phyloP scores from a whole-genome alignment of 1,140 invertebrate species.

The Apocrypta bakeri region DNA sequence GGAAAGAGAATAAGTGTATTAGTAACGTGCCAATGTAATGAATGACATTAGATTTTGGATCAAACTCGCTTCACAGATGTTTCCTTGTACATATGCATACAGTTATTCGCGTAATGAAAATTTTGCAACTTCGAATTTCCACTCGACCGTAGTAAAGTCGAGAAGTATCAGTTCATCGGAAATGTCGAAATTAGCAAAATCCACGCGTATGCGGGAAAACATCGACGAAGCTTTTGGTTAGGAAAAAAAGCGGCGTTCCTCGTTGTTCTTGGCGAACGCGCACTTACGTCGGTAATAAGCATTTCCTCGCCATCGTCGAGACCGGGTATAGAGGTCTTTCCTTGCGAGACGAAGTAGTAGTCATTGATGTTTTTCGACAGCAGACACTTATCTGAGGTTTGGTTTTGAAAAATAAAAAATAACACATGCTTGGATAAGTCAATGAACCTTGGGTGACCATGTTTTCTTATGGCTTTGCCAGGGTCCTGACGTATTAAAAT shows the following conservation, averaged over 20 bases:
- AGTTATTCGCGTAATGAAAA: neutral
- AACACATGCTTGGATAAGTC: slow-evolving; percentile 70
- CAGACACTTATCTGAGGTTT: slow-evolving; percentile 82
- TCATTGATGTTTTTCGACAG: slow-evolving; percentile 91
- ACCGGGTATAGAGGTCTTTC: slow-evolving; percentile 94
- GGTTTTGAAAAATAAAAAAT: slow-evolving; percentile 56
- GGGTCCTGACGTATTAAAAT: slow-evolving; percentile 50
- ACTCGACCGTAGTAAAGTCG: neutral
- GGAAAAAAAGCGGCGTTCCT: slow-evolving; percentile 36
- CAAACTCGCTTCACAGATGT: neutral
- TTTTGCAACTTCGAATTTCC: neutral
- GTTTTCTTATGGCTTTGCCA: slow-evolving; percentile 65
- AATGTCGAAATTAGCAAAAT: neutral
- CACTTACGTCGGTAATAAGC: slow-evolving; percentile 93
- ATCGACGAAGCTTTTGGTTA: neutral
- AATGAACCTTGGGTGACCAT: slow-evolving; percentile 63
- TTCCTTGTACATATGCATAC: neutral
- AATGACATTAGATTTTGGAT: too few species aligned
- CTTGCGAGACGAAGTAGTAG: slow-evolving; percentile 97
- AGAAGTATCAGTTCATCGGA: too few species aligned
- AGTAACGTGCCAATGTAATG: slow-evolving; percentile 28
- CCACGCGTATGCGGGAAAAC: neutral
- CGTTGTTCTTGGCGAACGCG: slow-evolving; percentile 49
- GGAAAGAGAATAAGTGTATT: neutral
- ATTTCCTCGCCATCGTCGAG: slow-evolving; percentile 98